These are phyloP conservation scores for Lethenteron camtschaticum DNA, from an alignment of 2,113 vertebrate species.

Conservation along the genomic window DNA sequence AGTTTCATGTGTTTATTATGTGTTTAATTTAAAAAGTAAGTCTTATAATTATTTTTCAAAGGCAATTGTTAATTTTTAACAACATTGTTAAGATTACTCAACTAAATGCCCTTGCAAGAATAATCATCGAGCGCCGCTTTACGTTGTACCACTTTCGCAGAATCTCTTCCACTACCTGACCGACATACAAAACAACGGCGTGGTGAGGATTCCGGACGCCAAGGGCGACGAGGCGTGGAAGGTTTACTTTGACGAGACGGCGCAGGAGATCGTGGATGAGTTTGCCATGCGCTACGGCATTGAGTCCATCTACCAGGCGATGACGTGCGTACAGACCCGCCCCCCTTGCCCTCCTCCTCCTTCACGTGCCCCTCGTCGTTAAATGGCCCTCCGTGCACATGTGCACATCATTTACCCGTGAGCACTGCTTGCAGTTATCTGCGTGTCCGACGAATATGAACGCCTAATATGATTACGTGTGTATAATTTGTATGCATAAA, in stretches of 20 bases:
- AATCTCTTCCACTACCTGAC: conserved; percentile 87
- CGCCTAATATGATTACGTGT: too few species aligned
- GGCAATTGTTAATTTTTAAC: too few species aligned
- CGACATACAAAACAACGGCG: conserved; percentile 56
- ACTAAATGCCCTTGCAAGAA: too few species aligned
- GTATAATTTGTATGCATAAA: too few species aligned
- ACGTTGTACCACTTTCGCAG: conserved; percentile 21
- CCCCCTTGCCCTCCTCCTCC: rapidly evolving
- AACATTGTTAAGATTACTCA: too few species aligned
- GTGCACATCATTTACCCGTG: too few species aligned
- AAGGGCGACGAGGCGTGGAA: conserved; percentile 88
- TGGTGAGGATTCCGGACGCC: conserved; percentile 66
- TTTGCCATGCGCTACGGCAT: conserved; percentile 97
- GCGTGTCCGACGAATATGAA: too few species aligned
- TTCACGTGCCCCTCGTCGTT: rapidly evolving
- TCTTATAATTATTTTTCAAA: too few species aligned
- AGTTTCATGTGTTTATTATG: too few species aligned
- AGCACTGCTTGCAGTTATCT: too few species aligned
- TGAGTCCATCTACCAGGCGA: conserved; percentile 93
- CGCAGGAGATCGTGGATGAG: conserved; percentile 86
- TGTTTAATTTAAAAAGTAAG: too few species aligned
- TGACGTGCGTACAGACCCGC: conserved; percentile 54
- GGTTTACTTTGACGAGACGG: conserved; percentile 84
- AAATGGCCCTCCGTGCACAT: too few species aligned
- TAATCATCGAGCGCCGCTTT: background rate